These are phyloP conservation scores for Eupithecia inturbata DNA, from an alignment of 2,888 invertebrate species.

Conservation along the genomic window DNA sequence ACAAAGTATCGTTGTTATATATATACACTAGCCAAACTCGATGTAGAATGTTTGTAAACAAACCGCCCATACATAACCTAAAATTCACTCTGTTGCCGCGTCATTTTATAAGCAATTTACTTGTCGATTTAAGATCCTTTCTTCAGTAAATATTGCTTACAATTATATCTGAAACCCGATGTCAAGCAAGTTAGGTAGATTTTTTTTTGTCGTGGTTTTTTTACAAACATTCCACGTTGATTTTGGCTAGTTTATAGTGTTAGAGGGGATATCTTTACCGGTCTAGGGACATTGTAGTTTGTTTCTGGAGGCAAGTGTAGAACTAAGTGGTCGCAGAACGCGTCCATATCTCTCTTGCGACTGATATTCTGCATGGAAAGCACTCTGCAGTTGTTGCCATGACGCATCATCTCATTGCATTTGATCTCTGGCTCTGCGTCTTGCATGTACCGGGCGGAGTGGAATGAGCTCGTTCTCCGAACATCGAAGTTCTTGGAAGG, in stretches of 20 bases:
- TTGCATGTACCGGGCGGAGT: slow-evolving; percentile 70
- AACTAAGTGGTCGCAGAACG: slow-evolving; percentile 72
- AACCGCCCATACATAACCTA: no score
- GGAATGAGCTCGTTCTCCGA: slow-evolving; percentile 72
- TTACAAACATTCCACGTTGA: no score
- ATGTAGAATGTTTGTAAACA: no score
- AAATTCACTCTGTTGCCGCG: no score
- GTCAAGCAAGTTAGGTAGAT: no score
- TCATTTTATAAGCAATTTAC: no score
- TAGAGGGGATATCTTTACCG: slow-evolving; percentile 54
- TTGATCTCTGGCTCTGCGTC: slow-evolving; percentile 62
- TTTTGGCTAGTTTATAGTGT: background rate
- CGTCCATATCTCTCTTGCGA: slow-evolving; percentile 72
- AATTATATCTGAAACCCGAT: no score
- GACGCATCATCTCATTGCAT: slow-evolving; percentile 58
- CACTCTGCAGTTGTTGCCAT: slow-evolving; percentile 66
- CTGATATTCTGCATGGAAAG: slow-evolving; percentile 77
- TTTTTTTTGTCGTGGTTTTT: no score
- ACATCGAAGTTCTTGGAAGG: slow-evolving; percentile 72
- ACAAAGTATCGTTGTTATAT: background rate
- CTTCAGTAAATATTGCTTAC: no score
- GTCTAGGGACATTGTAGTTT: slow-evolving; percentile 69
- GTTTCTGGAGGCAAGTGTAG: slow-evolving; percentile 73
- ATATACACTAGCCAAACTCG: no score
- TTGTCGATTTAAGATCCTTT: no score